Percentiles rank a stretch among this genome's conserved stretches.
phyloP scores from a whole-genome alignment of 1,140 invertebrate genomes.

The Ceratina japonica region DNA sequence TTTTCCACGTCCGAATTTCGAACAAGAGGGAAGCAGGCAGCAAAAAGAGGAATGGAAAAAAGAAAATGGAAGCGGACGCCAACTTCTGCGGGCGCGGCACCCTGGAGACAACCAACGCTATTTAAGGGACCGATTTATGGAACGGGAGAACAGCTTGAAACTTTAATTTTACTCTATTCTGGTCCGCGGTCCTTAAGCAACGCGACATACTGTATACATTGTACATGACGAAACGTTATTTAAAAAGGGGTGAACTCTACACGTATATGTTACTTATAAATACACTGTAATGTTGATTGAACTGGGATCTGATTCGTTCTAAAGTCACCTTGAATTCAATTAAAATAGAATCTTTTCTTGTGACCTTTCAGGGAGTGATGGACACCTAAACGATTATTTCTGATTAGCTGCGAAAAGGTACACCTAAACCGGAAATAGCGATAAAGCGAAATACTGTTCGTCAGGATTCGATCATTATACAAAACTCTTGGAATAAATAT shows the following conservation, averaged over 20 bases:
- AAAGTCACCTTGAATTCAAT: no score
- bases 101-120: constrained; percentile 9
- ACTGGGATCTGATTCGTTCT: no score
- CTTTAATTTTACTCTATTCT: constrained; percentile 10
- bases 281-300: no score
- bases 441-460: no score
- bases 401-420: no score
- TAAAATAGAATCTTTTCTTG: no score
- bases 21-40: not conserved
- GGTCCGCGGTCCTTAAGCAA: not conserved
- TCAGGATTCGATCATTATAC: no score
- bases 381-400: not conserved
- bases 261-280: no score
- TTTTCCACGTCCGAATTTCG: not conserved
- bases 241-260: not conserved
- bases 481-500: no score
- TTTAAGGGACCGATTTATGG: constrained; percentile 20
- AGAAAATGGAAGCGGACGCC: not conserved
- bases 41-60: not conserved
- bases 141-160: constrained; percentile 22
- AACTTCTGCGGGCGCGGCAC: not conserved
- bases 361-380: not conserved
- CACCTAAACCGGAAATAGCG: no score
- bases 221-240: constrained; percentile 10
- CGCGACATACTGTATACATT: not conserved